Percentiles rank a stretch among this genome's conserved stretches.
phyloP scores from a whole-genome alignment of 2,797 vertebrate genomes.

The Pogonophryne albipinna region DNA sequence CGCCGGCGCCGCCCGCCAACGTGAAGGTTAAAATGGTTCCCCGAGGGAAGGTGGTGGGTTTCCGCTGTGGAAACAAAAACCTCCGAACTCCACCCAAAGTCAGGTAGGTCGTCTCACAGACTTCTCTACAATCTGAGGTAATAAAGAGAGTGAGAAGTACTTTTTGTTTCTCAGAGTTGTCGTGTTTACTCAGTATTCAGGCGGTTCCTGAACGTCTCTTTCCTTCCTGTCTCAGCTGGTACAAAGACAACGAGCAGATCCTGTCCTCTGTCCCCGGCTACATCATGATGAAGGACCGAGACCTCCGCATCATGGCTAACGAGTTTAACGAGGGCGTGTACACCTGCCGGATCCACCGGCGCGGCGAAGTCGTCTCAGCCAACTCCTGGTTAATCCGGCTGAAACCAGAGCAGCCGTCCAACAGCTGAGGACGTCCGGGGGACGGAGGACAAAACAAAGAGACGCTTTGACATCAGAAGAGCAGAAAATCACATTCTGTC shows the following conservation, averaged over 20 bases:
- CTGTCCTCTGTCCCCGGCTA: conserved; percentile 83
- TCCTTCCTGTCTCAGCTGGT: conserved; percentile 82
- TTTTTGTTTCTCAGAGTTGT: no score
- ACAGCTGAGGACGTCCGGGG: conserved; percentile 66
- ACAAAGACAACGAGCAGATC: conserved; percentile 87
- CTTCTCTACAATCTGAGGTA: no score
- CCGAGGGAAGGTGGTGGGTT: conserved; percentile 85
- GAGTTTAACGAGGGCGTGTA: conserved; percentile 88
- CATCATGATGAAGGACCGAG: conserved; percentile 83
- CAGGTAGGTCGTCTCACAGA: conserved; percentile 54
- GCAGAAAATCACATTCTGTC: no score
- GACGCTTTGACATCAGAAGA: no score
- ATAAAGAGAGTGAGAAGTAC: no score
- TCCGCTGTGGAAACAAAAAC: conserved; percentile 85
- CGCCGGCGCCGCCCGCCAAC: conserved; percentile 75
- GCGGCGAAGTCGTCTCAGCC: conserved; percentile 73
- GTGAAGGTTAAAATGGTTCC: conserved; percentile 85
- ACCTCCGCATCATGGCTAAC: conserved; percentile 85
- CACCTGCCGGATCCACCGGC: conserved; percentile 84
- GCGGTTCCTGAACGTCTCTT: not conserved
- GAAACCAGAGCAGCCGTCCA: conserved; percentile 79
- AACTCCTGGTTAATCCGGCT: conserved; percentile 87
- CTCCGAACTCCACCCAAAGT: conserved; percentile 76
- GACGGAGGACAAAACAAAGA: not conserved
- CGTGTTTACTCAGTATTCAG: no score